phyloP scores from a whole-genome alignment of 2,888 invertebrate genomes.

The Gryllus longicercus region DNA sequence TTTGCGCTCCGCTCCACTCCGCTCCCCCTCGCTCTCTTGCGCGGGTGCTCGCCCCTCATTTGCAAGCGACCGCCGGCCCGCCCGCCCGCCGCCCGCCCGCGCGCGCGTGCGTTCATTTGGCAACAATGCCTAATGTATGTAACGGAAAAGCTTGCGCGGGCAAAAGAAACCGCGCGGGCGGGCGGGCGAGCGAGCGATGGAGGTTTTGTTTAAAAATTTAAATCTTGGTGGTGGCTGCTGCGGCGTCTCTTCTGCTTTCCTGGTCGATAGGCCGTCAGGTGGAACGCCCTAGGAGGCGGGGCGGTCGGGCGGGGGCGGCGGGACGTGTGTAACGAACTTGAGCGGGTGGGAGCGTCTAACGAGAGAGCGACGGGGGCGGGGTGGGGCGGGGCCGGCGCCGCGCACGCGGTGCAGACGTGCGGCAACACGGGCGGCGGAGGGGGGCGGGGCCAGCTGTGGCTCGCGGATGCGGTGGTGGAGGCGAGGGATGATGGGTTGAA shows the following conservation, averaged over 20 bases:
- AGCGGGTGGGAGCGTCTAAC: not conserved
- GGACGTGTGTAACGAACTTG: not conserved
- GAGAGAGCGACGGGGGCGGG: not conserved
- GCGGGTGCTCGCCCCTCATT: no score
- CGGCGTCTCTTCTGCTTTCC: not conserved
- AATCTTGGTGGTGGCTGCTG: not conserved
- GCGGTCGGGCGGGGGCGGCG: not conserved
- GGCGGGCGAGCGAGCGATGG: not conserved
- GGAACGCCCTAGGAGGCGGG: not conserved
- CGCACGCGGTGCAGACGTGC: not conserved
- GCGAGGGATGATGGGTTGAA: no score
- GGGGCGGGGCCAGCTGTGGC: not conserved
- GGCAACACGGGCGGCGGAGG: not conserved
- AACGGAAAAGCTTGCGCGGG: not conserved
- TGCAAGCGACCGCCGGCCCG: no score
- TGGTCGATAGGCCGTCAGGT: not conserved
- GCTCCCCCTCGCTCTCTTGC: not conserved
- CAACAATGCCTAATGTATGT: slow-evolving; percentile 6
- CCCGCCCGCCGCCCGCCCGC: no score
- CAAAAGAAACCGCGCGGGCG: not conserved
- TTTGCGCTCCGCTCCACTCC: not conserved
- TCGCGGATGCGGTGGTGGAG: not conserved
- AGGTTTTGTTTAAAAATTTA: not conserved
- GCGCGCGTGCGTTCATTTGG: slow-evolving; percentile 1
- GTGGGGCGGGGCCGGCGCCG: not conserved